These are phyloP conservation scores for Athrips mouffetella DNA, from an alignment of 2,888 invertebrate genomes.

Conservation along the genomic window DNA sequence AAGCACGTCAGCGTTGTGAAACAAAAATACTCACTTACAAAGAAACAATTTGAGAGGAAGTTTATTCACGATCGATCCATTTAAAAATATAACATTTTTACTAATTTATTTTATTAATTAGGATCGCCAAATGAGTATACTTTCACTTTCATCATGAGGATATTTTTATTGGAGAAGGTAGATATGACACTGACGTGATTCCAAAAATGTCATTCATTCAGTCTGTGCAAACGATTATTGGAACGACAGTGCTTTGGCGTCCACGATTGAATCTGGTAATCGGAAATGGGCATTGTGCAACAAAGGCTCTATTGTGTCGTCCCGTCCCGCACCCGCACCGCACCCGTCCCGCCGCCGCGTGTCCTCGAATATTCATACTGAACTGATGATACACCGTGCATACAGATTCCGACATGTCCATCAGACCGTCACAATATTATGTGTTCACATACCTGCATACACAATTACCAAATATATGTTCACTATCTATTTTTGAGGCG, in stretches of 20 bases:
- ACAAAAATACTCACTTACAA: too few species aligned
- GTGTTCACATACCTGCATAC: slow-evolving; percentile 8
- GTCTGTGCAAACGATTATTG: slow-evolving; percentile 50
- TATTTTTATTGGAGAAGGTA: too few species aligned
- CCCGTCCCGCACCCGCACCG: slow-evolving; percentile 28
- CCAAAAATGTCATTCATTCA: slow-evolving; percentile 28
- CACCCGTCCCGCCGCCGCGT: too few species aligned
- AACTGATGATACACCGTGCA: slow-evolving; percentile 28
- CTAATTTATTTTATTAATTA: too few species aligned
- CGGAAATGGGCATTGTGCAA: slow-evolving; percentile 76
- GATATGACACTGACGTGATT: slow-evolving; percentile 14
- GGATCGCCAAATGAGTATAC: neutral
- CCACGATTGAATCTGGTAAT: slow-evolving; percentile 75
- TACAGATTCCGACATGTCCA: slow-evolving; percentile 29
- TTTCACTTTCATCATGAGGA: neutral
- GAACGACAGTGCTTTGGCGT: slow-evolving; percentile 58
- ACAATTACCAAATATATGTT: slow-evolving; percentile 4
- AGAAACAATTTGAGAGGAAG: too few species aligned
- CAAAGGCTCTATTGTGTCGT: slow-evolving; percentile 68
- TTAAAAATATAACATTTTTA: too few species aligned
- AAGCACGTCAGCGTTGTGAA: too few species aligned
- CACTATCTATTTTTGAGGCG: neutral
- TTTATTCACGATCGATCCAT: too few species aligned
- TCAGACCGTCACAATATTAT: slow-evolving; percentile 22
- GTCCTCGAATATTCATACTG: slow-evolving; percentile 53